Evolutionary conservation across 2,113 vertebrate genomes (phyloP).

Genomic region (Lycaon pictus): DNA sequence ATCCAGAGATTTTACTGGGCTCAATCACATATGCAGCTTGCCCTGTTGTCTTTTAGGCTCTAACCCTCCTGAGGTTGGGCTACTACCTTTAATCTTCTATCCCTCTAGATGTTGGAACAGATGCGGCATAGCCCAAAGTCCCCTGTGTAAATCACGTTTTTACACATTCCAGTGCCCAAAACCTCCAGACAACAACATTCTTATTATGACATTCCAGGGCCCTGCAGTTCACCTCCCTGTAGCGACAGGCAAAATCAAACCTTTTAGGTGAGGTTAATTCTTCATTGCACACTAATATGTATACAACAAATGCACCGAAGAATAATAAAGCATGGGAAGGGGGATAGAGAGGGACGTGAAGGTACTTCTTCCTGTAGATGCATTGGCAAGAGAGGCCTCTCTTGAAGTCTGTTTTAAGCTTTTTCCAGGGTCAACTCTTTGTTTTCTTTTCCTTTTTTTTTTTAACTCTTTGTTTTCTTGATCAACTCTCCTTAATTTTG

Average conservation of each 20-base stretch:
- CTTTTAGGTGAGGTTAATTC: background rate
- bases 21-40: background rate
- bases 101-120: background rate
- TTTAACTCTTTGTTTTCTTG: background rate
- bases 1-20: background rate
- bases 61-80: background rate
- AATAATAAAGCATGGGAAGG: background rate
- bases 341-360: background rate
- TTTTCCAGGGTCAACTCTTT: conserved; percentile 23
- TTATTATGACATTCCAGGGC: background rate
- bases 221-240: background rate
- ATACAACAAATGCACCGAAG: background rate
- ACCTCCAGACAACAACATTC: background rate
- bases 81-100: background rate
- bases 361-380: background rate
- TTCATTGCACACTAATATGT: background rate
- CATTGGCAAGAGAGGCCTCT: background rate
- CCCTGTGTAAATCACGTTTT: background rate
- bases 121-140: background rate
- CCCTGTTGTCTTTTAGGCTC: background rate
- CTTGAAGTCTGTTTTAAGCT: background rate
- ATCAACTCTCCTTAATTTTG: background rate
- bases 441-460: background rate
- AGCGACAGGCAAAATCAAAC: background rate
- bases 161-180: background rate